These are phyloP conservation scores for Acinonyx jubatus DNA, from an alignment of 2,113 vertebrate genomes.

Conservation along the genomic window DNA sequence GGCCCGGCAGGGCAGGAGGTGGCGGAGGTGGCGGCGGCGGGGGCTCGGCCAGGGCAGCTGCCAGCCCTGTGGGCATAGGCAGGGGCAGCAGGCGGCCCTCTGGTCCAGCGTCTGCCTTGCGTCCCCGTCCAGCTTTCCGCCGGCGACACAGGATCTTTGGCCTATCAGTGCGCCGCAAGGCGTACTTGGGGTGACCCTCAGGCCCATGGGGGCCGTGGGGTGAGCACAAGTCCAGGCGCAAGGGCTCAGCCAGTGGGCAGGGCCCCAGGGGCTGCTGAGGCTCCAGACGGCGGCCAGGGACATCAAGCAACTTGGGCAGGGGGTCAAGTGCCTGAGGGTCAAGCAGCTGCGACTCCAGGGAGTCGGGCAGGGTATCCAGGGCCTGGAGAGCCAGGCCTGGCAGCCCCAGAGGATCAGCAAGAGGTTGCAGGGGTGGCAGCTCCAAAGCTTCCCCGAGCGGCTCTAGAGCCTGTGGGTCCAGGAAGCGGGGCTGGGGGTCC, in stretches of 20 bases:
- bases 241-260: constrained; percentile 78
- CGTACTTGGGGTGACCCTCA: constrained; percentile 91
- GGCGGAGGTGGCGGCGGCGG: constrained; percentile 43
- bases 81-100: constrained; percentile 83
- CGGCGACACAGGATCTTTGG: constrained; percentile 96
- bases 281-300: constrained; percentile 78
- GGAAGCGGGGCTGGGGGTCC: constrained; percentile 82
- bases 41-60: constrained; percentile 78
- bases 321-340: constrained; percentile 85
- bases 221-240: constrained; percentile 81
- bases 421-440: constrained; percentile 84
- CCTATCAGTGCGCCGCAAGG: constrained; percentile 95
- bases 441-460: constrained; percentile 85
- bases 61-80: constrained; percentile 78
- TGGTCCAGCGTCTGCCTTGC: constrained; percentile 76
- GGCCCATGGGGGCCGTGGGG: constrained; percentile 83
- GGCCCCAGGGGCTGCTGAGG: constrained; percentile 81
- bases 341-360: constrained; percentile 84
- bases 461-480: constrained; percentile 86
- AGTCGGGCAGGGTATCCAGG: constrained; percentile 80
- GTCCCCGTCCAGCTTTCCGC: constrained; percentile 86
- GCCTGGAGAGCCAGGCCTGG: constrained; percentile 81
- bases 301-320: constrained; percentile 84
- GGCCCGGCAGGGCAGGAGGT: constrained; percentile 52
- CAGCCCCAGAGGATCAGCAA: constrained; percentile 83